Percentiles rank a stretch among this genome's conserved stretches.
Conservation (phyloP, 1,140 invertebrate species). For the Drosophila prosaltans region DNA sequence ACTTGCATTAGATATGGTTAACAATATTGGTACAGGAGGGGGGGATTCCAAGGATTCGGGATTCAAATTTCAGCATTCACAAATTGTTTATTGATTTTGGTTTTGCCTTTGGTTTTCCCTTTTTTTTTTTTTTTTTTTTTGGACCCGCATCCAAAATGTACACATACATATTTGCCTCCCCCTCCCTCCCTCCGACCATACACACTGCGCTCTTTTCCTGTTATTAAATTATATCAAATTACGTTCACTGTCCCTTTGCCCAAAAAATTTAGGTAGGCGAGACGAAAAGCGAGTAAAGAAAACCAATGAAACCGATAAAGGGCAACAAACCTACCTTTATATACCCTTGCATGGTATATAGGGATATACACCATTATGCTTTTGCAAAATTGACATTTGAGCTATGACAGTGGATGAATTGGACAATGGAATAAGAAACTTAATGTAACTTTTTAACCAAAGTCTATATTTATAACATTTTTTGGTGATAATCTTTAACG, state of each 20-base stretch:
- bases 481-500: too few relatives aligned
- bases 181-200: background rate
- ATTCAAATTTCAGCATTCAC: slow-evolving; percentile 27
- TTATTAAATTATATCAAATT: slow-evolving; percentile 73
- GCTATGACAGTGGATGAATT: too few relatives aligned
- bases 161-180: slow-evolving; percentile 1
- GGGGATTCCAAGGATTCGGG: background rate
- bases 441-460: too few relatives aligned
- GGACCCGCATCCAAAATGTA: slow-evolving; percentile 40
- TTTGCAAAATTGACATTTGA: too few relatives aligned
- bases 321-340: background rate
- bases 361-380: too few relatives aligned
- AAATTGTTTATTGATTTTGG: slow-evolving; percentile 27
- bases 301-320: background rate
- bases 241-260: slow-evolving; percentile 63
- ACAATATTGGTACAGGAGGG: background rate
- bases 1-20: background rate
- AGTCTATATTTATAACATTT: too few relatives aligned
- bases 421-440: too few relatives aligned
- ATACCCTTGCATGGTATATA: background rate
- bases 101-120: slow-evolving; percentile 6
- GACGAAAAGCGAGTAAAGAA: background rate
- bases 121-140: slow-evolving; percentile 15
- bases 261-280: slow-evolving; percentile 35
- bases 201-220: slow-evolving; percentile 30